These are phyloP conservation scores for Trachymyrmex cornetzi DNA, from an alignment of 1,140 invertebrate genomes.

Conservation along the genomic window DNA sequence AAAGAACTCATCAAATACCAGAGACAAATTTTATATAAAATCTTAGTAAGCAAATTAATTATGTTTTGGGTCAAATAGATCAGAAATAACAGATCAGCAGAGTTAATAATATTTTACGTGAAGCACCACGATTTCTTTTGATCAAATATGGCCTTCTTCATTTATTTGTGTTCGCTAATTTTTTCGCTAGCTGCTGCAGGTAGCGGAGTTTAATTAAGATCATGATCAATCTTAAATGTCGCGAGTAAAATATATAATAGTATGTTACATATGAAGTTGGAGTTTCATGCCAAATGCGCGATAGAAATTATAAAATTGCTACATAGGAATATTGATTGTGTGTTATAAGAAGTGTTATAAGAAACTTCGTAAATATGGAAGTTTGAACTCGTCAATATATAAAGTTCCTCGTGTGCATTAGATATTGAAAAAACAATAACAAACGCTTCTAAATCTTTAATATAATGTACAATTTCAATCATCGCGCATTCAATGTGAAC, in stretches of 20 bases:
- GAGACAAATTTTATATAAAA: too few species aligned
- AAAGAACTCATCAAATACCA: too few species aligned
- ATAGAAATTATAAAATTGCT: slow-evolving; percentile 21
- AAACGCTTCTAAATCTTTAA: neutral
- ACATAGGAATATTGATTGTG: slow-evolving; percentile 4
- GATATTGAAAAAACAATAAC: neutral
- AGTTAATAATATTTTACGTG: too few species aligned
- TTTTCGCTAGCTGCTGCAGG: neutral
- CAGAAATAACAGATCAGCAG: too few species aligned
- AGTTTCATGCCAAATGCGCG: neutral
- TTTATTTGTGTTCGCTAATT: neutral
- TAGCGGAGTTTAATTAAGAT: slow-evolving; percentile 15
- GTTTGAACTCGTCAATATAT: neutral
- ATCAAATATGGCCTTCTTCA: too few species aligned
- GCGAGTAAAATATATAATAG: slow-evolving; percentile 28
- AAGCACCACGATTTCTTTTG: too few species aligned
- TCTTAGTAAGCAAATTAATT: too few species aligned
- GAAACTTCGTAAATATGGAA: neutral
- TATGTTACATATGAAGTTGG: neutral
- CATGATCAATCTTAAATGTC: neutral
- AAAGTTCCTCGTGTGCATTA: neutral
- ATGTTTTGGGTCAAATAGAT: too few species aligned
- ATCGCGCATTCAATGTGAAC: neutral
- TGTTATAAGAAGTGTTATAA: neutral
- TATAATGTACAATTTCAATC: neutral